phyloP scores from a whole-genome alignment of 2,113 vertebrate genomes.

The Pelusios castaneus region DNA sequence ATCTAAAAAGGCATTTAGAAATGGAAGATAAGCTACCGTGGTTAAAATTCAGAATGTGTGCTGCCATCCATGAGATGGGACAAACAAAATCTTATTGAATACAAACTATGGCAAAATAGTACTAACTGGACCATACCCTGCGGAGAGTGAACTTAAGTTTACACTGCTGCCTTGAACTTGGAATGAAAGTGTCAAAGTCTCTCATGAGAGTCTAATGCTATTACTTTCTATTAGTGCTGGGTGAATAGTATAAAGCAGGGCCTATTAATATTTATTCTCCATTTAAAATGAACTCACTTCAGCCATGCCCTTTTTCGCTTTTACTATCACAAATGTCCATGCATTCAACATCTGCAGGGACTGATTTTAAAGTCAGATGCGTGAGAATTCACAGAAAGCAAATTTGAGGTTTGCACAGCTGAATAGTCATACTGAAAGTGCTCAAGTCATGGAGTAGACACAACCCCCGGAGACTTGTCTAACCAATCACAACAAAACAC shows the following conservation, averaged over 20 bases:
- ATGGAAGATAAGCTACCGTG: not conserved
- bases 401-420: not conserved
- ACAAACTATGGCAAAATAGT: not conserved
- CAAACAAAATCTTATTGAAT: not conserved
- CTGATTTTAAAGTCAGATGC: not conserved
- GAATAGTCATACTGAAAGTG: not conserved
- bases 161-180: not conserved
- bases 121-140: not conserved
- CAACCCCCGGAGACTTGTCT: not conserved
- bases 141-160: not conserved
- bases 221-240: not conserved
- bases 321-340: too few species aligned
- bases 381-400: not conserved
- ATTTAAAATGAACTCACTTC: not conserved
- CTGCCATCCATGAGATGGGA: fast-evolving
- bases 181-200: not conserved
- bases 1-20: not conserved
- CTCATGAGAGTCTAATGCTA: not conserved
- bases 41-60: fast-evolving
- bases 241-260: not conserved
- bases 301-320: not conserved
- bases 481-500: not conserved
- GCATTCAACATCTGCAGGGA: not conserved
- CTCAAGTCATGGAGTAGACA: not conserved
- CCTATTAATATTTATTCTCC: not conserved